Conservation (phyloP, 2,888 invertebrate species). For the Lepidochrysops patricia region DNA sequence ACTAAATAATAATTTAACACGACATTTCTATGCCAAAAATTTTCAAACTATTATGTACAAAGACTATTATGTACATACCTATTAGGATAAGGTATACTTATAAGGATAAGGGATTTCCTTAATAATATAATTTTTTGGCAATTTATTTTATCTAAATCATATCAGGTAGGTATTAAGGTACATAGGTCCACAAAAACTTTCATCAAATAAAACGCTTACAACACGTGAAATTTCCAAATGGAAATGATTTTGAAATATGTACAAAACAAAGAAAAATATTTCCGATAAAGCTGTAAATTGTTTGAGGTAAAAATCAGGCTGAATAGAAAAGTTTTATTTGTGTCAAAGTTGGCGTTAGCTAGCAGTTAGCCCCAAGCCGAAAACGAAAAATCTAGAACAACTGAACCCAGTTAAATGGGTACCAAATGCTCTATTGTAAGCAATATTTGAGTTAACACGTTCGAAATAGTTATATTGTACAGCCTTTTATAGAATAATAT, state of each 20-base stretch:
- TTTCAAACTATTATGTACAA: no score
- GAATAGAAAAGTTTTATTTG: conserved; percentile 7
- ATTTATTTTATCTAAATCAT: no score
- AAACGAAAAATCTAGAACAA: not conserved
- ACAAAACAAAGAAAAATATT: not conserved
- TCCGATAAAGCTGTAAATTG: not conserved
- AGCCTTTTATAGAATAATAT: not conserved
- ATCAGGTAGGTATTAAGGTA: no score
- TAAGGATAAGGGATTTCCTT: no score
- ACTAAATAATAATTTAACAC: no score
- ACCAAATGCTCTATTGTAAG: not conserved
- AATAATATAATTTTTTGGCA: no score
- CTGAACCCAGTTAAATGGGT: not conserved
- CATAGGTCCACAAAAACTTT: not conserved
- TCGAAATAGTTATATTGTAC: not conserved
- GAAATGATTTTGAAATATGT: not conserved
- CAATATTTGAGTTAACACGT: not conserved
- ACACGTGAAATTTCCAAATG: not conserved
- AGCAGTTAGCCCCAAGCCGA: conserved; percentile 2
- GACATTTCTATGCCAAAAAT: no score
- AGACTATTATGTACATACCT: no score
- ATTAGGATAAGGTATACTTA: no score
- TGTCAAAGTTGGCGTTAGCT: conserved; percentile 5
- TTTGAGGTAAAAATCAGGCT: not conserved
- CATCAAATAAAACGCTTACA: not conserved